These are phyloP conservation scores for Ectobius pallidus DNA, from an alignment of 2,888 invertebrate species.

Conservation along the genomic window DNA sequence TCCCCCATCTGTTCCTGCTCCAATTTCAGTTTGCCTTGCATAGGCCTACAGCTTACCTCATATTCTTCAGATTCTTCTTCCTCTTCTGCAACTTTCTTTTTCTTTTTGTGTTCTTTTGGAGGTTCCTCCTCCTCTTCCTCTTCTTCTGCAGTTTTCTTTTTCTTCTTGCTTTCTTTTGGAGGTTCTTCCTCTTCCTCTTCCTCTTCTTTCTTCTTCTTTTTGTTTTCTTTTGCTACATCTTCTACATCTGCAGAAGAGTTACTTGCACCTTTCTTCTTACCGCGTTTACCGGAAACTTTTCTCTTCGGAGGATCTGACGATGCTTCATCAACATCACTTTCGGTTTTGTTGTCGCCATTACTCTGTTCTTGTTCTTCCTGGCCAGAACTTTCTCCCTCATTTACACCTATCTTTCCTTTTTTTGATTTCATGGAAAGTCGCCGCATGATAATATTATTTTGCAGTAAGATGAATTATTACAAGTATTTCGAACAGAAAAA, in stretches of 20 bases:
- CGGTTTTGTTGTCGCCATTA: background rate
- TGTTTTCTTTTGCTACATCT: constrained; percentile 44
- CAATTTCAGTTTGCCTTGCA: no score
- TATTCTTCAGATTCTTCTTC: constrained; percentile 31
- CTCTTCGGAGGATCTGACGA: background rate
- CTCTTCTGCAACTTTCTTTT: constrained; percentile 48
- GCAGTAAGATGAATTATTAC: no score
- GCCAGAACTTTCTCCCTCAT: background rate
- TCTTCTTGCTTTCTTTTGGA: constrained; percentile 49
- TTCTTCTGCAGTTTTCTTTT: constrained; percentile 48
- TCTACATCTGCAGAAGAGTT: constrained; percentile 46
- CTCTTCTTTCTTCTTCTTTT: constrained; percentile 47
- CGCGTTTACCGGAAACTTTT: constrained; percentile 32
- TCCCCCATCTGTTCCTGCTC: no score
- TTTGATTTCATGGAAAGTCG: constrained; percentile 16
- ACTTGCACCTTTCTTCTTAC: constrained; percentile 45
- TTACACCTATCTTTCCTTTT: constrained; percentile 4
- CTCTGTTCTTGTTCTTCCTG: background rate
- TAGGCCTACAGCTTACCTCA: constrained; percentile 1
- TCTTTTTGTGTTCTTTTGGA: no score
- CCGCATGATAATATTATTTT: no score
- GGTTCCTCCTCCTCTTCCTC: no score
- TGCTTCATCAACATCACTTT: background rate
- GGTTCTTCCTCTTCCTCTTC: constrained; percentile 48
- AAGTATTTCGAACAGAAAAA: no score